These are phyloP conservation scores for Macrophya annulata DNA, from an alignment of 2,888 invertebrate genomes.

Conservation along the genomic window DNA sequence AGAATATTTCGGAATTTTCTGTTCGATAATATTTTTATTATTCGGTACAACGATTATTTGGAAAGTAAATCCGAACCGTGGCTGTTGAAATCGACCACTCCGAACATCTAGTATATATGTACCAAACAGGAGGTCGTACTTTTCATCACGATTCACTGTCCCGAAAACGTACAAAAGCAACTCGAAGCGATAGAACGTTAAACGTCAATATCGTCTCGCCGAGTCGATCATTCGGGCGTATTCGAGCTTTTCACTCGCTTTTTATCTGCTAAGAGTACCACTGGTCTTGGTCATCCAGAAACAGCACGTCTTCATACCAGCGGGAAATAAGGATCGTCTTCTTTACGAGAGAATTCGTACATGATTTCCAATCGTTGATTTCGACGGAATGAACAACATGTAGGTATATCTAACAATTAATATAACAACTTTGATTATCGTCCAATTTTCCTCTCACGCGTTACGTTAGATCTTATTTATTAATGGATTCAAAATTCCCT, in stretches of 20 bases:
- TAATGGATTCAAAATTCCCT: no score
- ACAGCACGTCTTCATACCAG: not conserved
- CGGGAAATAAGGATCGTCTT: not conserved
- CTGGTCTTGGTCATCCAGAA: not conserved
- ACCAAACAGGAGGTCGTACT: not conserved
- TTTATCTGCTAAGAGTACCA: not conserved
- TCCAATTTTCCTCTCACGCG: not conserved
- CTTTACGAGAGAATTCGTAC: not conserved
- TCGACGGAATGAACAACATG: not conserved
- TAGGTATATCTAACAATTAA: not conserved
- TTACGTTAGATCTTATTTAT: not conserved
- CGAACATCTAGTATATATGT: slow-evolving; percentile 1
- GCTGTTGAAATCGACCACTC: not conserved
- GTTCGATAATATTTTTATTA: not conserved
- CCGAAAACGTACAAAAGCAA: slow-evolving; percentile 36
- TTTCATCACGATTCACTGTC: slow-evolving; percentile 21
- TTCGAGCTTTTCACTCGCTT: slow-evolving; percentile 27
- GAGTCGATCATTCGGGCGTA: slow-evolving; percentile 23
- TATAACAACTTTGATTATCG: not conserved
- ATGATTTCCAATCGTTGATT: not conserved
- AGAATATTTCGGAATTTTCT: not conserved
- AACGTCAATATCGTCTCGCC: slow-evolving; percentile 40
- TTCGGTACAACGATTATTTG: not conserved
- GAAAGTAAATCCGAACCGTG: not conserved
- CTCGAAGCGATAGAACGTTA: slow-evolving; percentile 12